A percentile compares a stretch with the other conserved stretches of the same genome.
These are phyloP conservation scores for Thereva unica DNA, from an alignment of 2,888 invertebrate genomes.

Conservation along the genomic window DNA sequence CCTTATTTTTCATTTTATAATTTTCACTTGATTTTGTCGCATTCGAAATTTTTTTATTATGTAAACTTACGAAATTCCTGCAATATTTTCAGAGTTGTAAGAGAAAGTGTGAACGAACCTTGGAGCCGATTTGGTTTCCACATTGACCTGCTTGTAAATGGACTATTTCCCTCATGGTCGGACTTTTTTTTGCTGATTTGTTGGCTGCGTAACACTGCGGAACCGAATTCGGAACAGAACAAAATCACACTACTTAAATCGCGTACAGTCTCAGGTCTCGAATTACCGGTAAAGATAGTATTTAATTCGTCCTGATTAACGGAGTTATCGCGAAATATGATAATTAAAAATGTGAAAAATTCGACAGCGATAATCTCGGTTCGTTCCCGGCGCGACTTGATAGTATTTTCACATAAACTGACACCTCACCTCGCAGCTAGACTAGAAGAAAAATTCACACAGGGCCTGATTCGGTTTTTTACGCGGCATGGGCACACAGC, in stretches of 20 bases:
- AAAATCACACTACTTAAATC: too few species aligned
- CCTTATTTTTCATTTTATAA: too few species aligned
- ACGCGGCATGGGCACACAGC: conserved; percentile 7
- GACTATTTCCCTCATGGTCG: conserved; percentile 84
- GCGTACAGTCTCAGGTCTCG: too few species aligned
- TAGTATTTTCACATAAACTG: too few species aligned
- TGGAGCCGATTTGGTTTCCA: conserved; percentile 90
- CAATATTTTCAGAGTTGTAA: background rate
- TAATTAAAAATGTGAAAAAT: too few species aligned
- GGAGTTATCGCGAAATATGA: too few species aligned
- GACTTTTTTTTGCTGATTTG: background rate
- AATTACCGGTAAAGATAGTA: too few species aligned
- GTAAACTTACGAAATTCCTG: background rate
- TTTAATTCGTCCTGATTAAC: too few species aligned
- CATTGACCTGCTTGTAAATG: conserved; percentile 90
- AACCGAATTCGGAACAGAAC: conserved; percentile 15
- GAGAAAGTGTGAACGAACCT: conserved; percentile 63
- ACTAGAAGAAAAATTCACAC: conserved; percentile 3
- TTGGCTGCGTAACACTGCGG: conserved; percentile 19
- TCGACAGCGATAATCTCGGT: too few species aligned
- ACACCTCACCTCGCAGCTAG: background rate
- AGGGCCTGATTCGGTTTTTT: conserved; percentile 8
- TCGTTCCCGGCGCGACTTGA: too few species aligned
- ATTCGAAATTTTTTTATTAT: too few species aligned
- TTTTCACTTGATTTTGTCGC: too few species aligned